Evolutionary conservation across 2,888 invertebrate genomes (phyloP), one percentile per base, ranked within the genome.

Genomic region (Dynastes hyllus): DNA sequence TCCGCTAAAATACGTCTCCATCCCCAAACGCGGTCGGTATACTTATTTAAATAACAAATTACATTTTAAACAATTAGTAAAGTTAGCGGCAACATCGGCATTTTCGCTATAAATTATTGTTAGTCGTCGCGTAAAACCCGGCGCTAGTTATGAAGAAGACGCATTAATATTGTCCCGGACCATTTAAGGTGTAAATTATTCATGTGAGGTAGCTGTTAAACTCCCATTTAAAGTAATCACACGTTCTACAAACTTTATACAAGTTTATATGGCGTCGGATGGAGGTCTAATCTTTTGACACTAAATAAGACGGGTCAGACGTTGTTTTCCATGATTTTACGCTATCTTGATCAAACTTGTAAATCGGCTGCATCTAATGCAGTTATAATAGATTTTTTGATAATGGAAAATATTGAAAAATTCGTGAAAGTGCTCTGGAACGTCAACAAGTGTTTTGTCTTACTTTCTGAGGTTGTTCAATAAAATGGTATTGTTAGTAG

Each of bases 161-260:
- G 51, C 69, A 69, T 69, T 69, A 69, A 69, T 69, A 69, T 69
- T 69, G 69, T 69, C 69, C 50, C 69, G 50, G 76, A 27, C 76
- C 61, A 61, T 76, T 76, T 76, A 51, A 63, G 29, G 63, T 76
- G 76, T 76, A 76, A 76, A 76, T 76, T 76, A 76, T 76, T 76
- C 76, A 63, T 65, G 63, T 50, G 63, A 45, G 29, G 76, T 61
- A 61, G 61, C 76, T 65, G 76, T 63, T 76, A 76, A 76, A 63
- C 76, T 76, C 63, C 76, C 76, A 76, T 76, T 76, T 76, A 76
- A 76, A 76, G 76, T 76, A 76, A 76, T 76, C 76, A 76, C 76
- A 76, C 76, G 76, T 76, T 76, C 63, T 76, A 61, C 76, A 40
- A 63, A 76, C 76, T 76, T 76, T 76, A 76, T 45, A 63, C 45